Base-by-base conservation (phyloP, 2,888 invertebrate species). In the Molanna angustata region DNA sequence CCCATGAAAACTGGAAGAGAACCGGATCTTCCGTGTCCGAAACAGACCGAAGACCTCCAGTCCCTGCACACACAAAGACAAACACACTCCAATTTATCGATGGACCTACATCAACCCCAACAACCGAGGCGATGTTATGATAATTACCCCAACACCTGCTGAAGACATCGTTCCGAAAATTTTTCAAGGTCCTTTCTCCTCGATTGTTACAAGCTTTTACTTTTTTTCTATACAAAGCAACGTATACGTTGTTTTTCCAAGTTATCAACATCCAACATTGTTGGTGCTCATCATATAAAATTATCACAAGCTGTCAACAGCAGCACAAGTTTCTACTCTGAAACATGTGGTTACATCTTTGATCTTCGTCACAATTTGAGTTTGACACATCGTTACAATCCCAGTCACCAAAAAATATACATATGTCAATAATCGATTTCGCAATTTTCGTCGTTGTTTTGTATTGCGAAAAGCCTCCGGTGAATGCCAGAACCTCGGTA, bases 31-130 rank as follows among this genome's bases (percentile, higher is more conserved):
- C 39, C n/a, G 18, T 14, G 27, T 16, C 48, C 40, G 27, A 17
- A 19, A 19, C 31, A 31, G 35, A 31, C 27, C 39, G 33, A 33
- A 48, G 31, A 47, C 37, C 54, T 45, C 55, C 22, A 43, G 68
- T 69, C 72, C 76, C 76, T 76, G 76, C 76, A 75, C 76, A 76
- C 72, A 75, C 76, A 76, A 76, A 73, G 74, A 73, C 74, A 69
- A 72, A 72, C 76, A 76, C 78, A 77, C 77, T 74, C 76, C 60
- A 57, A 50, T 49, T 55, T 57, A 65, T 56, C 50, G 57, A 44
- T 50, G 50, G 50, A 50, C 21, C 20, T 50, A 43, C 37, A 31
- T 17, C 6, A 41, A 41, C 35, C 42, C 52, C 43, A 43, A 47
- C 41, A 47, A 48, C 52, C 50, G 43, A 14, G 13, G 4, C 27